A percentile compares a stretch with the other conserved stretches of the same genome.
Evolutionary conservation across 2,113 vertebrate species (phyloP).

Genomic region (Gymnobelideus leadbeateri): DNA sequence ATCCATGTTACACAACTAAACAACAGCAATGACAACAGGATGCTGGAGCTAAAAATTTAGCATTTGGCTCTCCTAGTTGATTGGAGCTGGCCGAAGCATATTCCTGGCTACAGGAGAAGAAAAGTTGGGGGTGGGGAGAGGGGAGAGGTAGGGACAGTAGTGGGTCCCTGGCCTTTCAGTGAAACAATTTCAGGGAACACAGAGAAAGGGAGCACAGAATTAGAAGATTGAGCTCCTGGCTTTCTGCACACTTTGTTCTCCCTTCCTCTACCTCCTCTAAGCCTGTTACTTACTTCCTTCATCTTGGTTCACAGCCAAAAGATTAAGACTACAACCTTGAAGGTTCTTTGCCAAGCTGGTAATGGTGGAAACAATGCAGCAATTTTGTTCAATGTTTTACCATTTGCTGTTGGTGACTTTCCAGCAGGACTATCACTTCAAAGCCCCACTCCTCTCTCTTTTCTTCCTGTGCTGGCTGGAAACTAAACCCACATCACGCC

Average conservation of each 20-base stretch:
- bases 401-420: neutral
- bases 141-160: neutral
- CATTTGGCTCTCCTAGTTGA: neutral
- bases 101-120: neutral
- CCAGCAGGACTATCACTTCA: neutral
- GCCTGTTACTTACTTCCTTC: neutral
- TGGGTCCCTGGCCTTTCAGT: neutral
- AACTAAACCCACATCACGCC: neutral
- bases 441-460: neutral
- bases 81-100: neutral
- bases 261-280: neutral
- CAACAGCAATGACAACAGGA: neutral
- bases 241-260: neutral
- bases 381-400: neutral
- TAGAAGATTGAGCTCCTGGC: neutral
- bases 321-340: neutral
- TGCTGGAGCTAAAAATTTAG: neutral
- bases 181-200: neutral
- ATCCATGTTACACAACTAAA: neutral
- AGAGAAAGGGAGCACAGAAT: neutral
- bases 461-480: neutral
- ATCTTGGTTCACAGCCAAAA: neutral
- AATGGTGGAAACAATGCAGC: neutral
- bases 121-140: neutral
- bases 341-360: neutral